phyloP scores from a whole-genome alignment of 2,888 invertebrate species.

The Rutpela maculata region DNA sequence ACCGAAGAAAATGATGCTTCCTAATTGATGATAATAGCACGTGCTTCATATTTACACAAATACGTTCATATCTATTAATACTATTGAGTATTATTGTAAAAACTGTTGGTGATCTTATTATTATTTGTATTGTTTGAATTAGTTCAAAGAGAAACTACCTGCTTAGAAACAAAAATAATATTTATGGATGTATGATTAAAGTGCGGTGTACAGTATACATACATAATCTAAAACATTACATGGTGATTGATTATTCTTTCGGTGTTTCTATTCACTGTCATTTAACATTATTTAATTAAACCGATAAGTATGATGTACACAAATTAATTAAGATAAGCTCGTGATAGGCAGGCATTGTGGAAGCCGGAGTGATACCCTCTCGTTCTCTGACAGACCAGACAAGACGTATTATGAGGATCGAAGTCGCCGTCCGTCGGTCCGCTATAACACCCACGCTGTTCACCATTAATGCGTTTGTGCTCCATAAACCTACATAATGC shows the following conservation, averaged over 20 bases:
- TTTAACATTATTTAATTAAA: constrained; percentile 13
- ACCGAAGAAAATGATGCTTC: no score
- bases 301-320: constrained; percentile 11
- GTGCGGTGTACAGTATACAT: no score
- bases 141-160: no score
- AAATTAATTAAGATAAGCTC: constrained; percentile 20
- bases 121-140: no score
- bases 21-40: no score
- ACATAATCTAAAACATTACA: constrained; percentile 2
- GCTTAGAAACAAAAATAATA: no score
- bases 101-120: no score
- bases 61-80: no score
- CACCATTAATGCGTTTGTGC: constrained; percentile 39
- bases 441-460: neutral
- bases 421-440: constrained; percentile 18
- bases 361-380: constrained; percentile 7
- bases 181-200: no score
- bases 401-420: constrained; percentile 2
- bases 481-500: constrained; percentile 58
- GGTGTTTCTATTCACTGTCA: neutral
- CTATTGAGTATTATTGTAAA: no score
- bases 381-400: constrained; percentile 2
- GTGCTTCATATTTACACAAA: no score
- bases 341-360: neutral
- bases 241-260: neutral